phyloP scores from a whole-genome alignment of 2,888 invertebrate genomes.

The Osedax frankpressi region DNA sequence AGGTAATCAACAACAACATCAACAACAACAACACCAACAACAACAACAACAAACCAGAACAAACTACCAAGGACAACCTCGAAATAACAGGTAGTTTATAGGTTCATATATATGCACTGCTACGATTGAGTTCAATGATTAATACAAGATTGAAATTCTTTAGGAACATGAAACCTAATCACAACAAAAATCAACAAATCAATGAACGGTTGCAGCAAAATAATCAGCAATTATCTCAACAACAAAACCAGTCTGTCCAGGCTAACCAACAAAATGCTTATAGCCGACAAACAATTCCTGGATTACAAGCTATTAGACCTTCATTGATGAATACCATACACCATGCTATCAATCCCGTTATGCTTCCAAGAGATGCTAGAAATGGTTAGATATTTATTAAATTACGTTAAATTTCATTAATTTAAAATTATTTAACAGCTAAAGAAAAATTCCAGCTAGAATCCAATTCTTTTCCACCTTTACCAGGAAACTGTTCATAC shows the following conservation, averaged over 20 bases:
- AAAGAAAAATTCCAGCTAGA: constrained; percentile 57
- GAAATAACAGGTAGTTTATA: no score
- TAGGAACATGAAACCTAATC: not conserved
- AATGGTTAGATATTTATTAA: not conserved
- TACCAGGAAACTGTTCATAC: constrained; percentile 52
- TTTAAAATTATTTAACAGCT: not conserved
- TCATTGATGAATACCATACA: not conserved
- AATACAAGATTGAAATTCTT: not conserved
- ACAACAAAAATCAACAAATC: not conserved
- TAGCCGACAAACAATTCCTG: no score
- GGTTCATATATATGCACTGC: no score
- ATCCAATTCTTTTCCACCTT: constrained; percentile 65
- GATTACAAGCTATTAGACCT: not conserved
- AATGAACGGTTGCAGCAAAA: not conserved
- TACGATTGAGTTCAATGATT: no score
- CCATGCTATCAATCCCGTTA: not conserved
- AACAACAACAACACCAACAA: constrained; percentile 3
- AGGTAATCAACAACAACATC: not conserved
- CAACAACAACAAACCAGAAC: constrained; percentile 7
- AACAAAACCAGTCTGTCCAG: no score
- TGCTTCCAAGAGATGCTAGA: not conserved
- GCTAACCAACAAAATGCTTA: no score
- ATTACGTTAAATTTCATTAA: not conserved
- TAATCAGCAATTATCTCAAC: not conserved
- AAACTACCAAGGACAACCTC: not conserved